These are phyloP conservation scores for Neolamprologus fasciatus DNA, from an alignment of 2,113 vertebrate genomes.

Conservation along the genomic window DNA sequence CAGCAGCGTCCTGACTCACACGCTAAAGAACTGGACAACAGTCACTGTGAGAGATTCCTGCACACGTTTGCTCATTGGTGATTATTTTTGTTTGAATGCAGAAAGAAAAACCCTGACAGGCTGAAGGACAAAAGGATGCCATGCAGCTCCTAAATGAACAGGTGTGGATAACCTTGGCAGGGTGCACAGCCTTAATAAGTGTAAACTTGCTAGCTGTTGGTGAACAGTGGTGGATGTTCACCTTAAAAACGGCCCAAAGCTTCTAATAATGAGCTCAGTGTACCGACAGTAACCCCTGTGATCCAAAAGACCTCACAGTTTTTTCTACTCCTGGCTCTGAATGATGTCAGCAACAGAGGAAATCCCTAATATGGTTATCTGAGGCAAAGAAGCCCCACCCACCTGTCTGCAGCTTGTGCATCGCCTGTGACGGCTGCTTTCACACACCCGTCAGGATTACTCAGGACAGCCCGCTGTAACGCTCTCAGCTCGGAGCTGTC, in stretches of 20 bases:
- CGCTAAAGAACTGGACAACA: not conserved
- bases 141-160: not conserved
- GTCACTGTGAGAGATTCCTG: not conserved
- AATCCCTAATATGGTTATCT: not conserved
- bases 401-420: not conserved
- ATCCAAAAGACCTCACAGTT: not conserved
- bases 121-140: not conserved
- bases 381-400: not conserved
- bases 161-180: accelerated
- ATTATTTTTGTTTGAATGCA: not conserved
- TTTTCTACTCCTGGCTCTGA: not conserved
- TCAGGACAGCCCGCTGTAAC: not conserved
- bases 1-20: not conserved
- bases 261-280: not conserved
- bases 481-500: not conserved
- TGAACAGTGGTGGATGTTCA: not conserved
- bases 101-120: not conserved
- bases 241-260: accelerated
- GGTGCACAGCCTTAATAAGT: not conserved
- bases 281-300: not conserved
- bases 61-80: not conserved
- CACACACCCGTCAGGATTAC: not conserved
- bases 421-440: not conserved
- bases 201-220: not conserved
- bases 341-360: not conserved